Percentiles rank a stretch among this genome's conserved stretches.
phyloP scores from a whole-genome alignment of 2,888 invertebrate species.

The Tetragnatha montana region DNA sequence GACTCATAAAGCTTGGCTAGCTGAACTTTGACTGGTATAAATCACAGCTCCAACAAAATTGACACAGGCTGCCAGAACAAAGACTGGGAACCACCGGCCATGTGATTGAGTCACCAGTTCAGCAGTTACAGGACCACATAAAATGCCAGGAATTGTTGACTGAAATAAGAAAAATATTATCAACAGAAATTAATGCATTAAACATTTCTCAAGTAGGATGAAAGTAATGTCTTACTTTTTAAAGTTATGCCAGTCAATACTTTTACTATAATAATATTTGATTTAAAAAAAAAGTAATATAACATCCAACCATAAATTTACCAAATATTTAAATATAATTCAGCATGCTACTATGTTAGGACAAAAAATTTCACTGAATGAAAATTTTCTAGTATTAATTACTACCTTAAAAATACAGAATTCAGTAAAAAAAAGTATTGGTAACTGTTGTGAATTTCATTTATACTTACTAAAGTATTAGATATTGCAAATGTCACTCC shows the following conservation, averaged over 20 bases:
- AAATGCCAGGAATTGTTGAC: conserved; percentile 85
- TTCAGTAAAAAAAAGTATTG: neutral
- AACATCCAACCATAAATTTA: neutral
- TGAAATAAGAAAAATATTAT: conserved; percentile 73
- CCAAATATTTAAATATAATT: conserved; percentile 4
- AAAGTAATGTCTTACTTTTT: too few relatives aligned
- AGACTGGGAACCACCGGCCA: conserved; percentile 85
- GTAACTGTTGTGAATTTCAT: too few relatives aligned
- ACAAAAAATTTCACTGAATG: neutral
- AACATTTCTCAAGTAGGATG: too few relatives aligned
- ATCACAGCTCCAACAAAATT: conserved; percentile 85
- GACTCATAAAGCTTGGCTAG: conserved; percentile 68
- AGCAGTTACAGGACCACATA: conserved; percentile 86
- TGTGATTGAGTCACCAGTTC: conserved; percentile 83
- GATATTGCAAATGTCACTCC: conserved; percentile 86
- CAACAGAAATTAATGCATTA: neutral
- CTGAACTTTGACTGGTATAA: conserved; percentile 84
- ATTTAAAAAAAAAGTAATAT: too few relatives aligned
- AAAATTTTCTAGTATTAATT: neutral
- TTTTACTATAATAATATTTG: too few relatives aligned
- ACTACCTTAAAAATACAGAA: neutral
- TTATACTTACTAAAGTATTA: conserved; percentile 81
- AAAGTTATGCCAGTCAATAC: neutral
- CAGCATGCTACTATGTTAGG: neutral
- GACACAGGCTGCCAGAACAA: conserved; percentile 83